phyloP scores from a whole-genome alignment of 2,113 vertebrate genomes.

The Lutjanus erythropterus region DNA sequence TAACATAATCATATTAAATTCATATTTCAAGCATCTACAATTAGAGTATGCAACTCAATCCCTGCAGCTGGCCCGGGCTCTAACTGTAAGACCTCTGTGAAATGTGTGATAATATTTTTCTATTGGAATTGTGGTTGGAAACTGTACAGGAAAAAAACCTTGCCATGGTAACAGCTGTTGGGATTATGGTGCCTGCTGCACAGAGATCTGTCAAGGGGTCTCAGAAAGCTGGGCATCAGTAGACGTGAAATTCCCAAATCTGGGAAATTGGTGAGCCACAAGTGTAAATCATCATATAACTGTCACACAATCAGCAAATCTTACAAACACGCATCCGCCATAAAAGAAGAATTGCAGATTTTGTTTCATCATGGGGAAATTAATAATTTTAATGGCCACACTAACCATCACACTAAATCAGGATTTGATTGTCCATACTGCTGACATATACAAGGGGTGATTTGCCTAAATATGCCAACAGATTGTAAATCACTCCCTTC shows the following conservation, averaged over 20 bases:
- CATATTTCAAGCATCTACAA: slow-evolving; percentile 38
- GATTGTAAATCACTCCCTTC: slow-evolving; percentile 12
- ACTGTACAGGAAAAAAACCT: slow-evolving; percentile 42
- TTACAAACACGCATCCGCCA: neutral
- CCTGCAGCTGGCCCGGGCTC: slow-evolving; percentile 34
- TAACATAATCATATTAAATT: slow-evolving; percentile 34
- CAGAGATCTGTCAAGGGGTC: slow-evolving; percentile 60
- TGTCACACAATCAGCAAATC: slow-evolving; percentile 18
- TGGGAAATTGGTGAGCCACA: slow-evolving; percentile 34
- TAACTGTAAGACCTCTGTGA: slow-evolving; percentile 40
- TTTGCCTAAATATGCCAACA: slow-evolving; percentile 39
- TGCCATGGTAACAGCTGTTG: slow-evolving; percentile 70
- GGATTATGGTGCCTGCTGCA: slow-evolving; percentile 68
- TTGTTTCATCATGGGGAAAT: neutral
- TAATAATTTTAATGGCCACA: neutral
- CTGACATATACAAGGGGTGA: neutral
- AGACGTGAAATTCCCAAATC: slow-evolving; percentile 56
- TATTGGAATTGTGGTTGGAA: slow-evolving; percentile 60
- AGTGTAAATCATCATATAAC: slow-evolving; percentile 46
- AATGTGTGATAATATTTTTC: slow-evolving; percentile 65
- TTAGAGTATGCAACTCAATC: slow-evolving; percentile 32
- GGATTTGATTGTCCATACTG: slow-evolving; percentile 15
- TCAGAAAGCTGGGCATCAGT: slow-evolving; percentile 43
- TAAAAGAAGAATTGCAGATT: neutral
- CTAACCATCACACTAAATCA: slow-evolving; percentile 1